These are phyloP conservation scores for Ceratosolen fusciceps DNA, from an alignment of 1,140 invertebrate species.

Conservation along the genomic window DNA sequence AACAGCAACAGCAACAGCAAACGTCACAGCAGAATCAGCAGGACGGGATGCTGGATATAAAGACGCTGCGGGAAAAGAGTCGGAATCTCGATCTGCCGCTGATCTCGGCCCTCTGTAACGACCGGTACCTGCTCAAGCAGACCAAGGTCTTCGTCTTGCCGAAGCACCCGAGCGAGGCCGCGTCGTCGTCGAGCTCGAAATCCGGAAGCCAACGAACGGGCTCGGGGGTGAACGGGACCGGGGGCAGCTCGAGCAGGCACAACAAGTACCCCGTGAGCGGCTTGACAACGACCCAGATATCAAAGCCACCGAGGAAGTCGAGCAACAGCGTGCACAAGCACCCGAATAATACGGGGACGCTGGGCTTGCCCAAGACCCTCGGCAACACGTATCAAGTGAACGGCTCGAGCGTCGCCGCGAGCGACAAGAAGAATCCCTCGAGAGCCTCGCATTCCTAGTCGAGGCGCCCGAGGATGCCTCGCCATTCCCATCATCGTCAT, in stretches of 20 bases:
- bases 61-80: slow-evolving; percentile 86
- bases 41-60: slow-evolving; percentile 80
- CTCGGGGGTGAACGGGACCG: slow-evolving; percentile 55
- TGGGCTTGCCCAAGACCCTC: not conserved
- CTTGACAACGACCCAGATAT: slow-evolving; percentile 74
- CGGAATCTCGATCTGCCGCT: slow-evolving; percentile 88
- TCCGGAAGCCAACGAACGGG: slow-evolving; percentile 48
- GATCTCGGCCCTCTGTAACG: slow-evolving; percentile 91
- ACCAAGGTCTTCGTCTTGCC: slow-evolving; percentile 86
- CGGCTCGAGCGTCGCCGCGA: slow-evolving; percentile 10
- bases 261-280: slow-evolving; percentile 78
- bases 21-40: slow-evolving; percentile 56
- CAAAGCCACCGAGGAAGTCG: slow-evolving; percentile 73
- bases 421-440: slow-evolving; percentile 36
- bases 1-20: slow-evolving; percentile 23
- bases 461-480: too few relatives aligned
- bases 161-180: slow-evolving; percentile 72
- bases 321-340: slow-evolving; percentile 70
- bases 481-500: too few relatives aligned
- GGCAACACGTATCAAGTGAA: slow-evolving; percentile 37
- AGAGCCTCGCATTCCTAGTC: slow-evolving; percentile 44
- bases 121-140: slow-evolving; percentile 86
- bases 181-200: slow-evolving; percentile 55
- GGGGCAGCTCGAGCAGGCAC: slow-evolving; percentile 64
- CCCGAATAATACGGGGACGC: not conserved